Evolutionary conservation across 2,797 vertebrate genomes (phyloP).

Genomic region (Pangasius macronema): DNA sequence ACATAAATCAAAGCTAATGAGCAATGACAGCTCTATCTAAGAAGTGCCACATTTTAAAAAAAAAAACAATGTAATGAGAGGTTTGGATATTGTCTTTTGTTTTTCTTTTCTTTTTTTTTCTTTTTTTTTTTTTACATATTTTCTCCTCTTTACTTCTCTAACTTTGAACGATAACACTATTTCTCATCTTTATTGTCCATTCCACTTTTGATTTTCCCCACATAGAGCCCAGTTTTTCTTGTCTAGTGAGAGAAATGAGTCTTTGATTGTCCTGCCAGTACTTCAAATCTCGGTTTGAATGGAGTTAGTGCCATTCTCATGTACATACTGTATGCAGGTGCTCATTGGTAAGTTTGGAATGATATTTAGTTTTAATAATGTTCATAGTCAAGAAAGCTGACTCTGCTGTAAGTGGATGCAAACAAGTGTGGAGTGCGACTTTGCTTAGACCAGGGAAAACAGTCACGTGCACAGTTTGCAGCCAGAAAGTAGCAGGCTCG

Average conservation of each 20-base stretch:
- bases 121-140: too few relatives aligned
- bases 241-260: not conserved
- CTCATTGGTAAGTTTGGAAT: not conserved
- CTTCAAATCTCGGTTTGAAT: not conserved
- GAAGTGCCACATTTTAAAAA: not conserved
- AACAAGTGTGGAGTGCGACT: not conserved
- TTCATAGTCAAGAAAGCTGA: not conserved
- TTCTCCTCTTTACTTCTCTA: not conserved
- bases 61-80: not conserved
- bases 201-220: not conserved
- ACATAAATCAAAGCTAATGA: not conserved
- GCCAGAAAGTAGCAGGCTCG: not conserved
- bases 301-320: not conserved
- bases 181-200: not conserved
- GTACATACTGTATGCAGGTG: not conserved
- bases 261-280: not conserved
- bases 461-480: not conserved
- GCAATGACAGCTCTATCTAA: not conserved
- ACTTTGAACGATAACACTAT: not conserved
- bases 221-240: not conserved
- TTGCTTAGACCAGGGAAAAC: not conserved
- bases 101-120: too few relatives aligned
- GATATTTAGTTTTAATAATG: not conserved
- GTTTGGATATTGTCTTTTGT: not conserved
- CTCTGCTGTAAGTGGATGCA: not conserved